Percentiles rank a stretch among this genome's conserved stretches.
phyloP scores from a whole-genome alignment of 2,888 invertebrate genomes.

The Pomacea canaliculata region DNA sequence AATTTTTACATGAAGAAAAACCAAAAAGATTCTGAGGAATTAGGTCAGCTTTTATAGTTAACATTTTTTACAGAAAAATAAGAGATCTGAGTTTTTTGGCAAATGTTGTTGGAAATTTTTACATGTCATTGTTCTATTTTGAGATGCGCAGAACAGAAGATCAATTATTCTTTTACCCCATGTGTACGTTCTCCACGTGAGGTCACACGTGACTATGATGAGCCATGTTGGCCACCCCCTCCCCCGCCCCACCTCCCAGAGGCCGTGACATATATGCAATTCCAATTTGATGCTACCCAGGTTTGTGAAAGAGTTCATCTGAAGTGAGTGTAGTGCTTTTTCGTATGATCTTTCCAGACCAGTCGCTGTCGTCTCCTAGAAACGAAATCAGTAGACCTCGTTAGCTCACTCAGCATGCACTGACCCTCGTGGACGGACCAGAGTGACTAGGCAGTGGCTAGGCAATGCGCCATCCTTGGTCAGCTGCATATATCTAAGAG shows the following conservation, averaged over 20 bases:
- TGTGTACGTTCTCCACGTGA: not conserved
- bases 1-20: too few species aligned
- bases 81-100: too few species aligned
- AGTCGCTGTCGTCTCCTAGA: conserved; percentile 3
- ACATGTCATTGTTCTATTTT: conserved; percentile 30
- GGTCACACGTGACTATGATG: conserved; percentile 3
- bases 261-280: conserved; percentile 37
- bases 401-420: too few species aligned
- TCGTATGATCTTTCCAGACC: conserved; percentile 7
- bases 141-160: conserved; percentile 28
- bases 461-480: too few species aligned
- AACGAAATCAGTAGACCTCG: too few species aligned
- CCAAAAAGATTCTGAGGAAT: too few species aligned
- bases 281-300: conserved; percentile 27
- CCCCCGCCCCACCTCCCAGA: not conserved
- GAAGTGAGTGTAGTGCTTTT: conserved; percentile 17
- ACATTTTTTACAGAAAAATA: too few species aligned
- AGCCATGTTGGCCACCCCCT: conserved; percentile 18
- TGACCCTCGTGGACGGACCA: too few species aligned
- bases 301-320: conserved; percentile 12
- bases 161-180: conserved; percentile 28
- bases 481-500: too few species aligned
- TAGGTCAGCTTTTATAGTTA: too few species aligned
- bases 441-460: too few species aligned
- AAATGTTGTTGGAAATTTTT: conserved; percentile 33